A percentile compares a stretch with the other conserved stretches of the same genome.
Conservation (phyloP, 2,797 vertebrate species). For the Myiotriccus ornatus region DNA sequence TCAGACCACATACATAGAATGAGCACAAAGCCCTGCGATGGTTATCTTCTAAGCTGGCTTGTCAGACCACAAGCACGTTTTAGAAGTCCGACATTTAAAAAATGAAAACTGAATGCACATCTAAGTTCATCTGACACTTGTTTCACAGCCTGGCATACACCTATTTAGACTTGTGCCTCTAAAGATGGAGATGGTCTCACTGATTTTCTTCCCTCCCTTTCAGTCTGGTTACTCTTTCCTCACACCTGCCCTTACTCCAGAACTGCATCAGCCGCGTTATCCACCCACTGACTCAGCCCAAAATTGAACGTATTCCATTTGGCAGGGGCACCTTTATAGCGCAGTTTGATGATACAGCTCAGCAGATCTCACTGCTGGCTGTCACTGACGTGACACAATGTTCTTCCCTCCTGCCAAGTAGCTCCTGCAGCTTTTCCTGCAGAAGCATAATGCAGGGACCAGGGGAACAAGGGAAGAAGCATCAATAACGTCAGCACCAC, state of each 20-base stretch:
- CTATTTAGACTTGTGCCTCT: background rate
- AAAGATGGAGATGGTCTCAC: background rate
- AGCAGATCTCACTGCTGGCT: background rate
- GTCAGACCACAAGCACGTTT: background rate
- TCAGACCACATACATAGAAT: background rate
- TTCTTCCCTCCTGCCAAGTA: conserved; percentile 2
- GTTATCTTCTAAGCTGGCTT: background rate
- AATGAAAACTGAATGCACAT: background rate
- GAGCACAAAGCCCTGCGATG: background rate
- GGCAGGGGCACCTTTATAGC: background rate
- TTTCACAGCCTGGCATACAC: background rate
- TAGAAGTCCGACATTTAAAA: background rate
- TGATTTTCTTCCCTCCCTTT: background rate
- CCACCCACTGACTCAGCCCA: background rate
- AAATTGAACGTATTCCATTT: background rate
- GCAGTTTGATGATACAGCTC: background rate
- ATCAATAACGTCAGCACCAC: background rate
- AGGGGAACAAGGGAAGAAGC: background rate
- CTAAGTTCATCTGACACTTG: background rate
- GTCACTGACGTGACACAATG: background rate
- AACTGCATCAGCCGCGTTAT: background rate
- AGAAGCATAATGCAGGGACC: background rate
- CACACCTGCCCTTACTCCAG: background rate
- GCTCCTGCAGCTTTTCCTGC: background rate
- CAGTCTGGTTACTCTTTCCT: background rate